Evolutionary conservation across 2,113 vertebrate species (phyloP).

Genomic region (Planiliza haematocheilus): DNA sequence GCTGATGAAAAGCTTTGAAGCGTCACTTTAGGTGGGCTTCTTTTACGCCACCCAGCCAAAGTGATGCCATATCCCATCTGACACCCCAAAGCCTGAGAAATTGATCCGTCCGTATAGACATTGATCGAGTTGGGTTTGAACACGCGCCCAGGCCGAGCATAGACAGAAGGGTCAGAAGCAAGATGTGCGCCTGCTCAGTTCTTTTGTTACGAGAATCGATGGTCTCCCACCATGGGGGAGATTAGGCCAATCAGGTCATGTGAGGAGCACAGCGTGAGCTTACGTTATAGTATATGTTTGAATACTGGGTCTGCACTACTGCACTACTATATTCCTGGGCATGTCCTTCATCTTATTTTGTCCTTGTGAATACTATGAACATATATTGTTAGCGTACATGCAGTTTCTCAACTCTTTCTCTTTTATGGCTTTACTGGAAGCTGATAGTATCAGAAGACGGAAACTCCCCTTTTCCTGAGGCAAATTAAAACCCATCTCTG

Average conservation of each 20-base stretch:
- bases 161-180: conserved; percentile 57
- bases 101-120: conserved; percentile 68
- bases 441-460: conserved; percentile 8
- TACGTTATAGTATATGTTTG: conserved; percentile 15
- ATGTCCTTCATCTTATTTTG: background rate
- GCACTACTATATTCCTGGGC: background rate
- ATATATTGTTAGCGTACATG: background rate
- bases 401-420: background rate
- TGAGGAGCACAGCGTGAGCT: conserved; percentile 38
- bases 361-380: background rate
- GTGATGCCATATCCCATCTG: conserved; percentile 67
- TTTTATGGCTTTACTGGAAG: conserved; percentile 9
- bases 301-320: conserved; percentile 8
- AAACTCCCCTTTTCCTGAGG: conserved; percentile 29
- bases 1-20: conserved; percentile 69
- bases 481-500: conserved; percentile 43
- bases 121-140: conserved; percentile 77
- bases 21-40: conserved; percentile 24
- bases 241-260: conserved; percentile 59
- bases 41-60: conserved; percentile 37
- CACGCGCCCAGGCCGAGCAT: conserved; percentile 25
- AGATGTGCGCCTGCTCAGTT: conserved; percentile 55
- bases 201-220: conserved; percentile 74
- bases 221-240: conserved; percentile 57
- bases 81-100: conserved; percentile 67